These are phyloP conservation scores for Pollenia amentaria DNA, from an alignment of 2,888 invertebrate species.

Conservation along the genomic window DNA sequence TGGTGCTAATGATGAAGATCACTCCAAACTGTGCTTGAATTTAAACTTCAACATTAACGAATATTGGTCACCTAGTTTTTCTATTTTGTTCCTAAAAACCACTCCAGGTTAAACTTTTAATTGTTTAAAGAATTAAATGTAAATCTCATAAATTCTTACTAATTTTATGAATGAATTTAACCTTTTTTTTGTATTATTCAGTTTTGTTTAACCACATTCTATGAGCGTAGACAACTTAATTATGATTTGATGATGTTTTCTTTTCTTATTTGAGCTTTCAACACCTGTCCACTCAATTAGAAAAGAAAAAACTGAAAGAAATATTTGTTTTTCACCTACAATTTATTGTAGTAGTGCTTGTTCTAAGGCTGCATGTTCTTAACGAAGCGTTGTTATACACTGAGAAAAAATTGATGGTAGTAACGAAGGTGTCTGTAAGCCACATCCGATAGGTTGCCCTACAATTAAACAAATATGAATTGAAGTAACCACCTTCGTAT, in stretches of 20 bases:
- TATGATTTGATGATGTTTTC: conserved; percentile 52
- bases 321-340: conserved; percentile 63
- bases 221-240: conserved; percentile 45
- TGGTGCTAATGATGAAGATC: neutral
- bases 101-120: conserved; percentile 26
- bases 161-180: conserved; percentile 37
- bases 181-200: neutral
- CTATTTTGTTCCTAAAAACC: neutral
- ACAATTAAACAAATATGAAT: too few species aligned
- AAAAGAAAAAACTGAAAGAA: conserved; percentile 33
- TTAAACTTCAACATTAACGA: conserved; percentile 8
- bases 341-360: conserved; percentile 25
- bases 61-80: conserved; percentile 36
- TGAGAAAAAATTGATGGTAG: neutral
- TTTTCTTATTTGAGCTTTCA: conserved; percentile 62
- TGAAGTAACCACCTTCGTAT: too few species aligned
- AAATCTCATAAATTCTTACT: conserved; percentile 33
- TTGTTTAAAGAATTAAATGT: conserved; percentile 36
- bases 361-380: neutral
- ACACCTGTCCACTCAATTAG: conserved; percentile 69
- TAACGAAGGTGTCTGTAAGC: too few species aligned
- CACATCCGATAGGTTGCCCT: too few species aligned
- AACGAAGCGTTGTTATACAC: conserved; percentile 3
- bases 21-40: conserved; percentile 50
- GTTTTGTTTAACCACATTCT: conserved; percentile 3